Base-by-base conservation (phyloP, 2,797 vertebrate genomes). In the Knipowitschia caucasica region DNA sequence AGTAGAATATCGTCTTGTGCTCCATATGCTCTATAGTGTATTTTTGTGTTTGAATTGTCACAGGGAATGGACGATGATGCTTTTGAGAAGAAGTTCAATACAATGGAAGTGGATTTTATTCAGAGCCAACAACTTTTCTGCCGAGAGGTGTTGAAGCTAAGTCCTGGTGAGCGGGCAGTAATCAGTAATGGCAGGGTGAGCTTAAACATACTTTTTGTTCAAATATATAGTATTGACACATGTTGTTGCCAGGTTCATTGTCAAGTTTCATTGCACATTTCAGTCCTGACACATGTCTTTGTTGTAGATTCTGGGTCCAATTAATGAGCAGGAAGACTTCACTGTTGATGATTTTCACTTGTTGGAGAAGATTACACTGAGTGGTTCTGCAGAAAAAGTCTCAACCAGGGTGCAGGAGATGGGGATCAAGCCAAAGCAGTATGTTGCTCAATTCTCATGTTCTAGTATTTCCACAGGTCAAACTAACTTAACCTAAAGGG, bases 31-130 rank as follows among this genome's bases (percentile, higher is more conserved):
- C 31, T 30, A 20, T 29, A 42, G 25, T 4, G 12, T 20, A 47
- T 20, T 20, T 9, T 3, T 47, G 17, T 42, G 62, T 60, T 74
- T 61, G 81, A 17, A 65, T 77, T 36, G 43, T 49, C 64, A 2
- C 63, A 99, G 97, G 94, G 84, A 42, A 95, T 95, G 93, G 88
- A 95, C 75, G 79, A 67, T 0, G 86, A 94, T 79, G 58, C 88
- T 60, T 97, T 99, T 88, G 94, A 95, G 80, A 98, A 98, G 88
- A 98, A 92, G 85, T 94, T 94, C 77, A 98, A 97, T 79, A 98
- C 95, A 1, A 26, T 98, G 81, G 93, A 93, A 69, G 56, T 94
- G 73, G 91, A 93, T 83, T 81, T 94, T 68, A 89, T 99, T 77
- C 91, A 56, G 61, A 94, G 91, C 78, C 95, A 98, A 62, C 92